These are phyloP conservation scores for Eupithecia abbreviata DNA, from an alignment of 2,888 invertebrate species.

Conservation along the genomic window DNA sequence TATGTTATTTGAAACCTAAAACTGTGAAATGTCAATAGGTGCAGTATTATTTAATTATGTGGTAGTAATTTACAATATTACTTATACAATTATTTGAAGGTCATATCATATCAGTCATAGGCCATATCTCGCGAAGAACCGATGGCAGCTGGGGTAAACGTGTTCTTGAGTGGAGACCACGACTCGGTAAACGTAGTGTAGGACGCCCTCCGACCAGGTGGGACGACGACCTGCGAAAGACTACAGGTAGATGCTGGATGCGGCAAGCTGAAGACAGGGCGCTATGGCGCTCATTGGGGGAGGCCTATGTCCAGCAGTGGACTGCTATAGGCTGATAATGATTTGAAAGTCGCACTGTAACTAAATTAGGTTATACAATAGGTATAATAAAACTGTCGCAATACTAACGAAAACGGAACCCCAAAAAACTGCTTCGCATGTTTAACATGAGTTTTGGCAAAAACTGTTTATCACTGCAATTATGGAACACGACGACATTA, in stretches of 20 bases:
- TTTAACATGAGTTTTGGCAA: not conserved
- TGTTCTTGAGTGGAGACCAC: too few relatives aligned
- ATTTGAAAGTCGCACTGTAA: not conserved
- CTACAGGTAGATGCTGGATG: too few relatives aligned
- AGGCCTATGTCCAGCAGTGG: too few relatives aligned
- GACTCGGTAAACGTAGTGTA: too few relatives aligned
- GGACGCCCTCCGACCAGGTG: too few relatives aligned
- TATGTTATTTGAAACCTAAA: not conserved
- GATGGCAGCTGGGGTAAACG: too few relatives aligned
- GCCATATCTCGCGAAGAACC: too few relatives aligned
- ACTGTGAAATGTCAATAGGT: not conserved
- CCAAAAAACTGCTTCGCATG: not conserved
- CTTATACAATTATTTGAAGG: not conserved
- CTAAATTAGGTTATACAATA: not conserved
- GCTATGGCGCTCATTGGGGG: too few relatives aligned
- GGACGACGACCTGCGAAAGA: too few relatives aligned
- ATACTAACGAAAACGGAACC: not conserved
- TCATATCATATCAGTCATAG: not conserved
- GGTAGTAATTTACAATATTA: not conserved
- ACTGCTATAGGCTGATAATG: too few relatives aligned
- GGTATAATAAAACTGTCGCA: not conserved
- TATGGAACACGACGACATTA: not conserved
- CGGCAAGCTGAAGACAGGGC: too few relatives aligned
- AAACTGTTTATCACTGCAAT: slow-evolving; percentile 12
- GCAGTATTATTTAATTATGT: not conserved